Evolutionary conservation across 2,113 vertebrate genomes (phyloP), one percentile per base, ranked within the genome.

Genomic region (Platycercus adscitus): DNA sequence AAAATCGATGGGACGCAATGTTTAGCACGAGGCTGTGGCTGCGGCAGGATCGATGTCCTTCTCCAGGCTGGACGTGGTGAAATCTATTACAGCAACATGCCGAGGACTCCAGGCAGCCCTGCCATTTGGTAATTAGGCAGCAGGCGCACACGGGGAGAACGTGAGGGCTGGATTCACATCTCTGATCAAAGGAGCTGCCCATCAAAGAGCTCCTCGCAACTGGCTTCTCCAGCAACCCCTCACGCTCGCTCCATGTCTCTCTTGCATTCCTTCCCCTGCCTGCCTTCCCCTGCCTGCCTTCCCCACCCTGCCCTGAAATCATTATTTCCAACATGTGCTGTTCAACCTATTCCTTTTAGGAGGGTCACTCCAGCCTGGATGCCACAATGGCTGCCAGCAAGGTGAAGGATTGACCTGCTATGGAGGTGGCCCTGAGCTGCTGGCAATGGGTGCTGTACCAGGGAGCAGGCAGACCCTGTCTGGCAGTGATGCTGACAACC

Each of bases 111-210:
- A 71, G 50, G 95, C 76, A 23, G 90, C 86, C 88, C 91, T 37
- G 94, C 94, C 87, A 41, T 47, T 92, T 84, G 88, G 92, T 95
- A 97, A 97, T 97, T 96, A 96, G 94, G 88, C 86, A 88, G 73
- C 76, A 9, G 93, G 91, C 93, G 86, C 93, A 78, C 86, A 75
- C 49, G 26, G 78, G 80, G 91, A 90, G 89, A 96, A 91, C 89
- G 95, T 93, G 95, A 93, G 95, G 97, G 94, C 96, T 97, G 52
- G 75, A 94, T 96, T 97, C 95, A 92, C 94, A 94, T 94, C 89
- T 86, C 78, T 91, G 96, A 96, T 97, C 96, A 97, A 97, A 96
- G 94, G 83, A 72, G 90, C 43, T 97, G 96, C 95, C 97, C 96
- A 94, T 96, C 97, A 97, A 97, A 97, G 96, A 77, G 55, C 94